Base-by-base conservation (phyloP, 2,797 vertebrate species). In the Helicolenus hilgendorfi region DNA sequence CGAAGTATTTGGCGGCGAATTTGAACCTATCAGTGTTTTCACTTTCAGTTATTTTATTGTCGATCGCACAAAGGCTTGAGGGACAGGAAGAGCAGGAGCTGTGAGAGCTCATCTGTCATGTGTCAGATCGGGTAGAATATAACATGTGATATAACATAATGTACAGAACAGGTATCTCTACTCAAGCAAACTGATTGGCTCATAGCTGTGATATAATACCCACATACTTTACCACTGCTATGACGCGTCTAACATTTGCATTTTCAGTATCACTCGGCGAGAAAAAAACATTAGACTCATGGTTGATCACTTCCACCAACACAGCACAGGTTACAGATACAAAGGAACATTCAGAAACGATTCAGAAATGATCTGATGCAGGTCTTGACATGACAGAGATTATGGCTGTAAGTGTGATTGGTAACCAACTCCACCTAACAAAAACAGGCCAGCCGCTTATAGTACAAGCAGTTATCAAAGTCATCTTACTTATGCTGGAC, bases 1-100 rank as follows among this genome's bases (percentile, higher is more conserved):
- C 8, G 0, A 27, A 72, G n/a, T 9, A 72, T 41, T 75, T 62
- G 35, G 75, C 24, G 45, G 20, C 1, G 1, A 56, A 45, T 77
- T 65, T 65, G 7, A 70, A 60, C 20, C 7, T n/a, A 15, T 76
- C 20, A 62, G n/a, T n/a, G 1, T 38, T 63, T 38, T 35, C 8
- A 73, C 27, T 70, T 85, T 60, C 26, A 49, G 31, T 60, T n/a
- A 24, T 53, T 72, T 26, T 56, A 24, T 45, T 63, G 67, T 9
- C 64, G 65, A 41, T 74, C 24, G 9, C 35, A 11, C 67, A 22
- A 45, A 59, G 31, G 35, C 9, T 63, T 26, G 62, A 27, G 11
- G 14, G n/a, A 55, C n/a, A 36, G 18, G 59, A 38, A 22, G 3
- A 79, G 31, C 62, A 33, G 72, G 26, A 49, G 6, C 1, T 33